Evolutionary conservation across 2,888 invertebrate species (phyloP).

Genomic region (Bedellia somnulentella): DNA sequence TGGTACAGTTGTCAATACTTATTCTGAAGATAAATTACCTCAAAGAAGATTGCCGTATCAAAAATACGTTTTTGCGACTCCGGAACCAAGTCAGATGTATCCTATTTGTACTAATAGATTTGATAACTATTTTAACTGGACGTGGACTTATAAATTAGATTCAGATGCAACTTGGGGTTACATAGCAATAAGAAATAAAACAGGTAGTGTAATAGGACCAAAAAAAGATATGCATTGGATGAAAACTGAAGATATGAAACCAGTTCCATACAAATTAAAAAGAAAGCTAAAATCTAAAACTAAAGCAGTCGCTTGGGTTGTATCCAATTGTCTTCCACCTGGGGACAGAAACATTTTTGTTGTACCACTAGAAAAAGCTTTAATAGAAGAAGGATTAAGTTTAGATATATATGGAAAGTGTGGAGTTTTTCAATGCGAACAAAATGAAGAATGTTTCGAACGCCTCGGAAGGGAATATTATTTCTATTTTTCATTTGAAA

Average conservation of each 20-base stretch:
- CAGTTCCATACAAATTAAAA: constrained; percentile 16
- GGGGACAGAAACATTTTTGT: constrained; percentile 24
- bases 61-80: constrained; percentile 19
- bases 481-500: constrained; percentile 75
- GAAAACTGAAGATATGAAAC: constrained; percentile 17
- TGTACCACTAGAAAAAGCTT: constrained; percentile 18
- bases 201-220: constrained; percentile 19
- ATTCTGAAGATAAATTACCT: constrained; percentile 9
- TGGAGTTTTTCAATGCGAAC: constrained; percentile 31
- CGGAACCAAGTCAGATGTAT: constrained; percentile 22
- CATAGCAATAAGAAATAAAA: constrained; percentile 16
- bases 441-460: constrained; percentile 20
- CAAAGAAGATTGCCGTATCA: constrained; percentile 15
- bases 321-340: constrained; percentile 30
- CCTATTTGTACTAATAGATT: constrained; percentile 17
- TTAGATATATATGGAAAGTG: constrained; percentile 61
- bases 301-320: constrained; percentile 47
- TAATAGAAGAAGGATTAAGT: constrained; percentile 18
- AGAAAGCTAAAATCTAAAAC: constrained; percentile 21
- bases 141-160: constrained; percentile 31
- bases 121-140: constrained; percentile 39
- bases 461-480: constrained; percentile 63
- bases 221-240: constrained; percentile 21
- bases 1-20: constrained; percentile 17
- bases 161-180: constrained; percentile 24